Base-by-base conservation (phyloP, 2,797 vertebrate species). In the Notolepis coatsorum region DNA sequence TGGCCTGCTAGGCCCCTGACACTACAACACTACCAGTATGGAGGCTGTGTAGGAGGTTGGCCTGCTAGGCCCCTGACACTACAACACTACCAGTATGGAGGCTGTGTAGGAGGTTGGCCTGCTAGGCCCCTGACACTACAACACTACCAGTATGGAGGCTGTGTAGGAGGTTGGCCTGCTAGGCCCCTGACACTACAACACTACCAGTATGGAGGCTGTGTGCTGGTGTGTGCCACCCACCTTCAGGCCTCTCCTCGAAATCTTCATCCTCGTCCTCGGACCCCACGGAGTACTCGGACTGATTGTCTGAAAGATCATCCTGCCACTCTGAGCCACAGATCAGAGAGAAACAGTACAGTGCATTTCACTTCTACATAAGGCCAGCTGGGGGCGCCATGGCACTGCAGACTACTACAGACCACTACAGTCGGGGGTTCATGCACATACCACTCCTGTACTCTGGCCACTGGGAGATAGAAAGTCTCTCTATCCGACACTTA, bases 231-330 rank as follows among this genome's bases (percentile, higher is more conserved):
- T n/a, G n/a, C 0, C 13, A 46, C 79, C 12, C 66, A 93, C 97
- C 97, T 93, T 99, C 97, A 0, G 96, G 96, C 56, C 96, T 93
- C 82, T 99, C 97, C 79, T 99, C 97, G 61, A 99, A 99, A 81
- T 99, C 97, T 91, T 99, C 98, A 30, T 99, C 98, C 89, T 99
- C 97, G 2, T 99, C 97, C 91, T 99, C 98, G 0, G 97, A 99
- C 81, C 97, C 98, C 18, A 98, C 94, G 30, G 98, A 99, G 77
- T 99, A 99, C 80, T 99, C 97, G 0, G 98, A 99, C 84, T 99
- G 98, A 92, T 99, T 99, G 89, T 99, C 97, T 25, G 97, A 99
- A 77, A 99, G 95, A 88, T 99, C 96, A 0, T 97, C 97, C 82
- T 96, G 97, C 97, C 97, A 99, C 79, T 99, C 97, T 99, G 94